These are phyloP conservation scores for Gryllus bimaculatus DNA, from an alignment of 1,140 invertebrate species.

Conservation along the genomic window DNA sequence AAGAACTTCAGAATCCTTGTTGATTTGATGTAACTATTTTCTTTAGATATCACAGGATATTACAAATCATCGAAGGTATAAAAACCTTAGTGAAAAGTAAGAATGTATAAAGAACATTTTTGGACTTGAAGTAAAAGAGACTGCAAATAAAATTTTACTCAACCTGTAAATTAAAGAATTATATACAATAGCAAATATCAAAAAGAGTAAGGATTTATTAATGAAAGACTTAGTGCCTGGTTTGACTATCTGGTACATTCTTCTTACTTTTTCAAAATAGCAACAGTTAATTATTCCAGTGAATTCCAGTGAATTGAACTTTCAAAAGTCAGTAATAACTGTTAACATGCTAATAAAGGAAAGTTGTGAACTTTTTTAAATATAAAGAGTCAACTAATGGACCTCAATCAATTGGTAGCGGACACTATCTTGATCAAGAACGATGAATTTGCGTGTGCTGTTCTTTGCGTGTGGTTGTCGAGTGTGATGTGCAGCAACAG, in stretches of 20 bases:
- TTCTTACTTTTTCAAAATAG: neutral
- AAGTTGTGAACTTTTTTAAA: neutral
- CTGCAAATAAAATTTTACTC: neutral
- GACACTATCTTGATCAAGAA: conserved; percentile 13
- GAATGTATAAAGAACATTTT: neutral
- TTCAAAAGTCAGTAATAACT: conserved; percentile 2
- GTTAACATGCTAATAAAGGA: conserved; percentile 10
- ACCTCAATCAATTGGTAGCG: conserved; percentile 21
- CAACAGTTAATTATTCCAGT: neutral
- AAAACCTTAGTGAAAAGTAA: conserved; percentile 5
- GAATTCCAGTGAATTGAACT: conserved; percentile 9
- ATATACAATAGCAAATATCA: neutral
- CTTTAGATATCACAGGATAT: neutral
- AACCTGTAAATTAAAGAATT: neutral
- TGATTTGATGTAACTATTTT: conserved; percentile 2
- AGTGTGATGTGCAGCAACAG: conserved; percentile 6
- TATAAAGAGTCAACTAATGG: conserved; percentile 15
- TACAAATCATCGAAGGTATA: neutral
- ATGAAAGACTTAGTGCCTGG: neutral
- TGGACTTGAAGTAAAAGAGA: neutral
- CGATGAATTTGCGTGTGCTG: neutral
- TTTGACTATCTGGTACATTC: neutral
- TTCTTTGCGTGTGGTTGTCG: neutral
- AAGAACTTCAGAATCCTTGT: conserved; percentile 4
- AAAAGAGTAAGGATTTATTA: conserved; percentile 1